Evolutionary conservation across 2,888 invertebrate species (phyloP), one percentile per base, ranked within the genome.

Genomic region (Meloe dianella): DNA sequence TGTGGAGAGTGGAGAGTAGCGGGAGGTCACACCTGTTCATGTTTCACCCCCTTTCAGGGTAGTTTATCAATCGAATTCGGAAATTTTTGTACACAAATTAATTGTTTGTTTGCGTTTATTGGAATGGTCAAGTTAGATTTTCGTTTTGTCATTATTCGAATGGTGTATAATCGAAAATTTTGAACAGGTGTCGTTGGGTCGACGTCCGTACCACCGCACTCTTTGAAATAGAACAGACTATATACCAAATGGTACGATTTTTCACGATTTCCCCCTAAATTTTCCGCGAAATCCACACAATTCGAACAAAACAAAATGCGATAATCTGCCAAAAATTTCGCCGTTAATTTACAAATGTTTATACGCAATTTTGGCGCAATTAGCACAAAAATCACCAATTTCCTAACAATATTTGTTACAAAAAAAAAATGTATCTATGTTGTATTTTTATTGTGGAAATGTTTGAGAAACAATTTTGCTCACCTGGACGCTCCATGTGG

Each of bases 161-260:
- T 88, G 88, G 83, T 88, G 89, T 81, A 88, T 89, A 69, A 88
- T 88, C 79, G 88, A 88, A 57, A 83, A 89, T 73, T 88, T 87
- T 56, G 86, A 88, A 84, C 88, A 89, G 67, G 87, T 89, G 68
- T 66, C 62, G 60, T 61, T 64, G 71, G 12, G 82, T 82, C 41
- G 76, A 79, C 61, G 74, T 80, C 2, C 69, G 41, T 76, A 79
- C 61, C 9, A 20, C 9, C 68, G 67, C 70, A 68, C 65, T 72
- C 72, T 70, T 76, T 78, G 78, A 73, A 77, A 78, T 70, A 75
- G 72, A 76, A 76, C 78, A 76, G 17, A 17, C 17, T 2, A 75
- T 77, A 76, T 76, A 77, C 71, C 41, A 41, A 41, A 73, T 75
- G 77, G 72, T 75, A 68, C 64, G 64, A 73, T 73, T 71, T 67